These are phyloP conservation scores for Arrhopalites spinosus DNA, from an alignment of 2,888 invertebrate species.

Conservation along the genomic window DNA sequence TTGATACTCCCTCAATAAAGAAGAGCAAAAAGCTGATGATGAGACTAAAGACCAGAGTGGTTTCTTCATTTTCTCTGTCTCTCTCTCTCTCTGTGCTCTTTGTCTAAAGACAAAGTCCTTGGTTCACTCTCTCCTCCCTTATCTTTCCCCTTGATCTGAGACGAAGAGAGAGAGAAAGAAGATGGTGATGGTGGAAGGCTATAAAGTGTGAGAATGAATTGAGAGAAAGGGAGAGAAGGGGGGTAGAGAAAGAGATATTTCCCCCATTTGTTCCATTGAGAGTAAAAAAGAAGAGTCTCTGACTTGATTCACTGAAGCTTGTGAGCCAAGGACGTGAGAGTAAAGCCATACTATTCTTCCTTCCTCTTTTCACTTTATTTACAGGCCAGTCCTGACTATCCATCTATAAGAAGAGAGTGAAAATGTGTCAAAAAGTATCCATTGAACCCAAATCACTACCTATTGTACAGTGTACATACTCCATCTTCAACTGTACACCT, in stretches of 20 bases:
- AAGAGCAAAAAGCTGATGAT: no score
- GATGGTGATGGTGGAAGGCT: not conserved
- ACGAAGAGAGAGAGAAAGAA: not conserved
- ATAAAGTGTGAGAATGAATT: not conserved
- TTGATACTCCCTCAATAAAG: no score
- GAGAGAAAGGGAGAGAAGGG: not conserved
- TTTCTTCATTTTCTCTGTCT: not conserved
- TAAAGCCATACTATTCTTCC: not conserved
- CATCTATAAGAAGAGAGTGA: not conserved
- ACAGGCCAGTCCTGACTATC: not conserved
- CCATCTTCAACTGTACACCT: not conserved
- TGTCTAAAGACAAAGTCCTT: not conserved
- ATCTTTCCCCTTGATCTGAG: not conserved
- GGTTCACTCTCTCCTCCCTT: not conserved
- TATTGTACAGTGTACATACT: not conserved
- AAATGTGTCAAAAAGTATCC: not conserved
- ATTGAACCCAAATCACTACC: not conserved
- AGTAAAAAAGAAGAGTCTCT: not conserved
- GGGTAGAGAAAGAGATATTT: not conserved
- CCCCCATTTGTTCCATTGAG: not conserved
- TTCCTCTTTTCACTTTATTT: not conserved
- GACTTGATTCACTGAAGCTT: not conserved
- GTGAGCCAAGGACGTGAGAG: conserved; percentile 1
- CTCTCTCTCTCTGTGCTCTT: not conserved
- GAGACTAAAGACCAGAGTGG: no score